These are phyloP conservation scores for Cryptus armator DNA, from an alignment of 2,888 invertebrate species.

Conservation along the genomic window DNA sequence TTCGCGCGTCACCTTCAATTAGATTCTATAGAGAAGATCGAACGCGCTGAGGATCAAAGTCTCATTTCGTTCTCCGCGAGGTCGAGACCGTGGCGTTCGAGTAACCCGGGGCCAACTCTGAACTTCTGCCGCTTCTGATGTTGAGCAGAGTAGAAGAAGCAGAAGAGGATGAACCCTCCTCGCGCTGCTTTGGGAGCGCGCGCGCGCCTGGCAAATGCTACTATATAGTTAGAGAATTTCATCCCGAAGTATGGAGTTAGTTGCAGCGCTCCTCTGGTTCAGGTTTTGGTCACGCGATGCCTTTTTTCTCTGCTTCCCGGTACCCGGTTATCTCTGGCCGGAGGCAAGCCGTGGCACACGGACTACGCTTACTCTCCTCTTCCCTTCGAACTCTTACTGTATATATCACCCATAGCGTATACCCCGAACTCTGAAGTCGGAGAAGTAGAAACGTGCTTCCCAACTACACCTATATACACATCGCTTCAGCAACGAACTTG, in stretches of 20 bases:
- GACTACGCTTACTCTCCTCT: constrained; percentile 58
- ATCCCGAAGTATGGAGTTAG: constrained; percentile 76
- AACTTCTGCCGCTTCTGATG: constrained; percentile 37
- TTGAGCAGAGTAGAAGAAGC: constrained; percentile 9
- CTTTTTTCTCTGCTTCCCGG: constrained; percentile 84
- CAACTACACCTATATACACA: not conserved
- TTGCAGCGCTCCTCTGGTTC: constrained; percentile 79
- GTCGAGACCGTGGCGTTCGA: constrained; percentile 27
- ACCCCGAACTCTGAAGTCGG: constrained; percentile 18
- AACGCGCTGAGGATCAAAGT: constrained; percentile 29
- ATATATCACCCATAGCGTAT: constrained; percentile 9
- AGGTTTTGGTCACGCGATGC: constrained; percentile 84
- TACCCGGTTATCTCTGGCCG: constrained; percentile 84
- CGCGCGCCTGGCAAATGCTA: constrained; percentile 62
- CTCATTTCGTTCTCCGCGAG: constrained; percentile 1
- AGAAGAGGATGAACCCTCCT: constrained; percentile 49
- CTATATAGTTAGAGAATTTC: constrained; percentile 75
- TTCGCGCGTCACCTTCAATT: constrained; percentile 34
- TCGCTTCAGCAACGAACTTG: constrained; percentile 2
- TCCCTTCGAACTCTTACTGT: constrained; percentile 55
- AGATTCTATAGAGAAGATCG: not conserved
- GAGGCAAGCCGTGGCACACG: constrained; percentile 74
- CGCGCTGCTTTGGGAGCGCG: constrained; percentile 50
- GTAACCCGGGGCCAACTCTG: constrained; percentile 41
- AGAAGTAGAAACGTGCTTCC: constrained; percentile 18